Evolutionary conservation across 2,113 vertebrate species (phyloP), one percentile per base, ranked within the genome.

Genomic region (Canis aureus): DNA sequence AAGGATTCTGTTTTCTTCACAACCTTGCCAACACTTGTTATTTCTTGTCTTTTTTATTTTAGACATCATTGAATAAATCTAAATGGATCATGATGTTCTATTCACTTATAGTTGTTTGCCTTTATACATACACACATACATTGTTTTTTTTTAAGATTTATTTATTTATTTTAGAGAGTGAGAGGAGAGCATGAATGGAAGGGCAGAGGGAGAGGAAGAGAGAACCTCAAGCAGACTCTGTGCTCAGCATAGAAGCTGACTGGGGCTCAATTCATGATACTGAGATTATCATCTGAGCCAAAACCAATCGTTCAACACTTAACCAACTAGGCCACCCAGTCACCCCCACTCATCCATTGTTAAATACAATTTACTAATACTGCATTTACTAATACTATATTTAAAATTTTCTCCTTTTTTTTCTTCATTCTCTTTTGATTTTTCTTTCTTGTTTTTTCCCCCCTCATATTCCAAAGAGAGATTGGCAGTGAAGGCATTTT

Each of bases 321-420:
- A 69, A 69, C 67, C n/a, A 35, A 69, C 8, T 19, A 32, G 7
- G 19, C 67, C n/a, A 35, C 67, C 32, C 67, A n/a, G 67, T 8
- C 32, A 6, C 32, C 67, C 57, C 32, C 22, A 73, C 0, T 60
- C 6, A 51, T 16, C 22, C 13, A 4, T 91, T 60, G 25, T 71
- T 91, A 91, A 62, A 49, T 87, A 93, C 64, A n/a, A 59, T 74
- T 89, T 93, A 10, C 53, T 89, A 73, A n/a, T 49, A 27, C 62
- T 64, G 27, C 27, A 27, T 25, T 62, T 64, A 64, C 55, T 87
- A 78, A 43, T 55, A 51, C 43, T 76, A 51, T 76, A 16, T 15
- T 76, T 76, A 76, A 35, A 19, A 10, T 66, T 64, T 74, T 76
- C 1, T 25, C 12, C 29, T 22, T n/a, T 59, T 80, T 17, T 19